Percentiles rank a stretch among this genome's conserved stretches.
Evolutionary conservation across 2,113 vertebrate species (phyloP).

Genomic region (Nothoprocta pentlandii): DNA sequence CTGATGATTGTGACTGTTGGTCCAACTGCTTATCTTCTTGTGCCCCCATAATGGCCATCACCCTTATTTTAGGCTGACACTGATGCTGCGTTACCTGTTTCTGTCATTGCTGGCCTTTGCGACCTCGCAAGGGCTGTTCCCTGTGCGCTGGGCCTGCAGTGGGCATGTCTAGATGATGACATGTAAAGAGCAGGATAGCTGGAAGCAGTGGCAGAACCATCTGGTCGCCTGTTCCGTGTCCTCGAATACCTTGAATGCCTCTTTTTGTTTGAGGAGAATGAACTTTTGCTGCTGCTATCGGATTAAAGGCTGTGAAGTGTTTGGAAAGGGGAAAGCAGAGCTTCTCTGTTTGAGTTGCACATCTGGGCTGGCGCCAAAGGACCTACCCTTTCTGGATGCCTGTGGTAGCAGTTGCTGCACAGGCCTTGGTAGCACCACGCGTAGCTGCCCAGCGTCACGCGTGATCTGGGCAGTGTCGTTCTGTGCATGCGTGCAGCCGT

Average conservation of each 20-base stretch:
- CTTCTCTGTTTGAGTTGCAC: neutral
- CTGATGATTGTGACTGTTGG: neutral
- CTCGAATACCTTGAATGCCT: neutral
- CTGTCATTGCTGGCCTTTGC: neutral
- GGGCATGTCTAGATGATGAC: neutral
- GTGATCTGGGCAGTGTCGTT: neutral
- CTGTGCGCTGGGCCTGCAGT: neutral
- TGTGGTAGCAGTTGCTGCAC: neutral
- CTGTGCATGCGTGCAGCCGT: no score
- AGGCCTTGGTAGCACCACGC: neutral
- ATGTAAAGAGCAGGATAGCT: neutral
- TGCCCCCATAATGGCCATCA: neutral
- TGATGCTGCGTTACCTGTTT: neutral
- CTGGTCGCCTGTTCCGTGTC: neutral
- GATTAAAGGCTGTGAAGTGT: neutral
- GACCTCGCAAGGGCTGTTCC: neutral
- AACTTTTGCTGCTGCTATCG: neutral
- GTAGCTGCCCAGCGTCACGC: rapidly evolving
- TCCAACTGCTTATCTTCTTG: neutral
- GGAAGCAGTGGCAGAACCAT: neutral
- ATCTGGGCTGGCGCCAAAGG: neutral
- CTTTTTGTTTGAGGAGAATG: neutral
- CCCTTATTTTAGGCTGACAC: neutral
- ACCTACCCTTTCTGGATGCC: neutral
- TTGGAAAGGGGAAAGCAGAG: neutral